Percentiles rank a stretch among this genome's conserved stretches.
Evolutionary conservation across 2,888 invertebrate species (phyloP).

Genomic region (Spodoptera exigua): DNA sequence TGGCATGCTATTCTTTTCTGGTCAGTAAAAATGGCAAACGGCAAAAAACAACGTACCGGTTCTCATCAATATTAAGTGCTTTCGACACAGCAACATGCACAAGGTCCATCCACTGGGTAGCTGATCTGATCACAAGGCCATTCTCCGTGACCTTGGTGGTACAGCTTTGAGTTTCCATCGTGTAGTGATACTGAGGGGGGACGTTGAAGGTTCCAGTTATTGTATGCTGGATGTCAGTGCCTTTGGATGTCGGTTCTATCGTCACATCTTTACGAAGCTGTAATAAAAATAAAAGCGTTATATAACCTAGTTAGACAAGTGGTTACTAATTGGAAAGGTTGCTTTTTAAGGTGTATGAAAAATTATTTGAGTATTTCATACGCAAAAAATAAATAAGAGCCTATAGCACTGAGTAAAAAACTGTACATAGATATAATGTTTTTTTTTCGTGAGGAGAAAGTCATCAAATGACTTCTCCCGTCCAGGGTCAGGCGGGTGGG

Average conservation of each 20-base stretch:
- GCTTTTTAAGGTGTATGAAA: no score
- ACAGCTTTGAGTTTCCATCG: conserved; percentile 93
- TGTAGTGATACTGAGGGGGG: conserved; percentile 93
- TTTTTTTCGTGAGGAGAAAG: no score
- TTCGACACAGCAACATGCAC: conserved; percentile 88
- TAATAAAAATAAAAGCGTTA: neutral
- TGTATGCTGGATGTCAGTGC: conserved; percentile 81
- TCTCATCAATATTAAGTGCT: conserved; percentile 87
- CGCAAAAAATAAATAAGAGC: no score
- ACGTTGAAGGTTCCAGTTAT: conserved; percentile 88
- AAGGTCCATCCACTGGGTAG: conserved; percentile 91
- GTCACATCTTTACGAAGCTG: conserved; percentile 76
- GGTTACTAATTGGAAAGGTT: no score
- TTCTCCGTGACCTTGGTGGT: conserved; percentile 63
- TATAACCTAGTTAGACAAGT: no score
- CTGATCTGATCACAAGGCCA: conserved; percentile 77
- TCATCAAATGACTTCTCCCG: no score
- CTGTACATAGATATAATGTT: no score
- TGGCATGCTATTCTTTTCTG: no score
- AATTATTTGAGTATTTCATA: no score
- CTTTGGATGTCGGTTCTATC: conserved; percentile 73
- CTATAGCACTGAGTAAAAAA: no score
- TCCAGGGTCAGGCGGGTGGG: no score
- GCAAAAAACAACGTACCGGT: conserved; percentile 82
- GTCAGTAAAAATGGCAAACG: no score